A percentile compares a stretch with the other conserved stretches of the same genome.
phyloP scores from a whole-genome alignment of 1,140 invertebrate species.

The Ruditapes philippinarum region DNA sequence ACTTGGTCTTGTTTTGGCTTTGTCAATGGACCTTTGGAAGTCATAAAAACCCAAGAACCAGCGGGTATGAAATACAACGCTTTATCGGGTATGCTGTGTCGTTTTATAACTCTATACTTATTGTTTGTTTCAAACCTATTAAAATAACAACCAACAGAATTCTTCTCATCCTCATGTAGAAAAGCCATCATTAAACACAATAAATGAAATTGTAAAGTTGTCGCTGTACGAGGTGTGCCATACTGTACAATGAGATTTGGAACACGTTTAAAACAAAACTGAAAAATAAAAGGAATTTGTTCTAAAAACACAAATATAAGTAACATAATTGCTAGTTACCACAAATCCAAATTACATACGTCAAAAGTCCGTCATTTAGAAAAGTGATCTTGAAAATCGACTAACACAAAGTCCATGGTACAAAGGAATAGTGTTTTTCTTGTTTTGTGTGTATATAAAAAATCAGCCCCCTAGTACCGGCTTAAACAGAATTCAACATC shows the following conservation, averaged over 20 bases:
- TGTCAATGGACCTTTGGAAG: neutral
- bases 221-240: neutral
- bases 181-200: neutral
- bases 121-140: neutral
- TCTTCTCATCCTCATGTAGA: neutral
- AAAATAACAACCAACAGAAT: neutral
- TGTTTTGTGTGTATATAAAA: too few relatives aligned
- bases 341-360: too few relatives aligned
- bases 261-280: neutral
- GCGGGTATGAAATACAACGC: neutral
- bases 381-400: too few relatives aligned
- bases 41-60: neutral
- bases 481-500: too few relatives aligned
- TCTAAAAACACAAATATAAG: too few relatives aligned
- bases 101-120: neutral
- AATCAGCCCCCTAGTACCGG: too few relatives aligned
- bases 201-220: neutral
- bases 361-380: too few relatives aligned
- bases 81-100: neutral
- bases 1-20: too few relatives aligned
- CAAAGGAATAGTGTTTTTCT: too few relatives aligned
- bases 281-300: too few relatives aligned
- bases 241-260: neutral
- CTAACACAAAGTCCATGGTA: too few relatives aligned
- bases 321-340: too few relatives aligned